Base-by-base conservation (phyloP, 2,797 vertebrate species). In the Tapirus indicus region DNA sequence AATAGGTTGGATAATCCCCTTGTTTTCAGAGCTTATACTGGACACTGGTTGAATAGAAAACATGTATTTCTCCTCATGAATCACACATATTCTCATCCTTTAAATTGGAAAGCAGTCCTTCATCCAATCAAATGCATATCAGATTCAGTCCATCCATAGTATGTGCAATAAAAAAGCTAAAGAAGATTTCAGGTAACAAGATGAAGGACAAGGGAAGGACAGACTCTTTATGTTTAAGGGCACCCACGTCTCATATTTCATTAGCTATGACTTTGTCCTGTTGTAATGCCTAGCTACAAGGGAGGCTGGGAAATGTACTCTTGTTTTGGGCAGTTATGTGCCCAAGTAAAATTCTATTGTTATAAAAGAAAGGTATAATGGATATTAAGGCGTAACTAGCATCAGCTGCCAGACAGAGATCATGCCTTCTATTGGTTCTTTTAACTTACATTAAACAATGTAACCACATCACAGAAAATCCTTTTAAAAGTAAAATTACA, bases 1-100 rank as follows among this genome's bases (percentile, higher is more conserved):
- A 94, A 78, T 83, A 54, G 60, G 54, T 86, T 62, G 20, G 32
- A 79, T 92, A 96, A 91, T 89, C 87, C 29, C 75, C 58, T 89
- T 92, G 68, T 97, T 94, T 95, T 97, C 84, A 92, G 62, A 94
- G 60, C 84, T 93, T 90, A n/a, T 77, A 64, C 56, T 75, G 69
- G 32, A 92, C 27, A 71, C 47, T 92, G 41, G 35, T 93, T 95
- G 74, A 97, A 96, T 79, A 93, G 89, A 87, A 97, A 91, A 91
- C 58, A 86, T 2, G 0, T 86, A 54, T 88, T 91, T 95, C 64
- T 77, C 69, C 56, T 52, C 62, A 72, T 85, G 85, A 97, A 62
- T 93, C 85, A 90, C 52, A 72, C 52, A 82, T 86, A 92, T 41
- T 95, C 68, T 97, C 88, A 83, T 94, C 91, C 56, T 74, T 95